Evolutionary conservation across 2,888 invertebrate genomes (phyloP).

Genomic region (Cosmorhoe ocellata): DNA sequence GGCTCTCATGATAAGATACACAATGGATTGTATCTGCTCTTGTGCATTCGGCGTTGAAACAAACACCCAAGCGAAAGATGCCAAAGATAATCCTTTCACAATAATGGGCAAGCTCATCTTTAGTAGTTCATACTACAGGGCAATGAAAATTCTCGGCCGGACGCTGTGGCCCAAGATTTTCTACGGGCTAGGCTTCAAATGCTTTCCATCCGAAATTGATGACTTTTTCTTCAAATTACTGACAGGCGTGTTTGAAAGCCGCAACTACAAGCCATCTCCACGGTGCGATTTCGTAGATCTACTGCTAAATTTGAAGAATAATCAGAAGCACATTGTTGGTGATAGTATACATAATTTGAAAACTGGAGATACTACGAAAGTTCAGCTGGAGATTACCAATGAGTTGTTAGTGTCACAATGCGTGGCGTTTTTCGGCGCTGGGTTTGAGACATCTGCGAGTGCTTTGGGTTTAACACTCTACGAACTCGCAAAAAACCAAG

Average conservation of each 20-base stretch:
- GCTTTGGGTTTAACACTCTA: constrained; percentile 46
- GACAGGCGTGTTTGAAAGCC: constrained; percentile 40
- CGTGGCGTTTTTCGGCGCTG: constrained; percentile 67
- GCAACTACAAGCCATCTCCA: constrained; percentile 39
- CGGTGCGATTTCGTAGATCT: constrained; percentile 57
- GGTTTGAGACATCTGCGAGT: constrained; percentile 54
- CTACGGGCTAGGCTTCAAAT: constrained; percentile 40
- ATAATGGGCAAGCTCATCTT: constrained; percentile 40
- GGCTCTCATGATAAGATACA: constrained; percentile 39
- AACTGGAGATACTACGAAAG: constrained; percentile 32
- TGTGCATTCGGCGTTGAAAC: constrained; percentile 49
- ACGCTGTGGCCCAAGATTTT: constrained; percentile 47
- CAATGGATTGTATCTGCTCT: constrained; percentile 45
- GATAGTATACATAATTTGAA: constrained; percentile 47
- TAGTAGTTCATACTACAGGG: constrained; percentile 28
- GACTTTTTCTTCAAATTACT: constrained; percentile 44
- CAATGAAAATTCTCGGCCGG: constrained; percentile 31
- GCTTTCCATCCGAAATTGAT: constrained; percentile 36
- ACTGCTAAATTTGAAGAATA: constrained; percentile 44
- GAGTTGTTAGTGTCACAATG: constrained; percentile 75
- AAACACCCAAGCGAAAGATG: constrained; percentile 38
- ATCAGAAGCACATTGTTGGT: constrained; percentile 39
- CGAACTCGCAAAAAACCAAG: constrained; percentile 50
- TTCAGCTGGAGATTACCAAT: constrained; percentile 49
- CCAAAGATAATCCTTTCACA: constrained; percentile 41